Evolutionary conservation across 2,888 invertebrate genomes (phyloP).

Genomic region (Megaustenia siamemsis): DNA sequence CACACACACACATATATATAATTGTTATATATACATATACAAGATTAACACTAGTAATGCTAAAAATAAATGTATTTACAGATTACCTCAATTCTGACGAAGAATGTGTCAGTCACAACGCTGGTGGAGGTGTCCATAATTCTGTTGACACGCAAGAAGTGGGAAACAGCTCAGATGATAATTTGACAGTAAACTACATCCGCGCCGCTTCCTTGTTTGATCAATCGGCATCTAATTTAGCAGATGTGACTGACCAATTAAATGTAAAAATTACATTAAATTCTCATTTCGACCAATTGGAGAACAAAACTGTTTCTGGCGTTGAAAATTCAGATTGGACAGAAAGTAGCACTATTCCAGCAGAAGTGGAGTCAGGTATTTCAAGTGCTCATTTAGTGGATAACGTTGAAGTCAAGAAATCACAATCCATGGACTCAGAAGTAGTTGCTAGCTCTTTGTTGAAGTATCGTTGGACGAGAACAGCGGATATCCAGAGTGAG

Average conservation of each 20-base stretch:
- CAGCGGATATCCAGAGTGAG: conserved; percentile 59
- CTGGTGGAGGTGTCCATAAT: not conserved
- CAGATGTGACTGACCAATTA: not conserved
- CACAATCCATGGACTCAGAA: conserved; percentile 6
- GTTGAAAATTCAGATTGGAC: not conserved
- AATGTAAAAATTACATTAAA: not conserved
- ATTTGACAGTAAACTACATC: not conserved
- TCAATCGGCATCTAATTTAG: not conserved
- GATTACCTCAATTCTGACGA: not conserved
- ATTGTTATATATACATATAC: too few relatives aligned
- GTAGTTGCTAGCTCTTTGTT: conserved; percentile 58
- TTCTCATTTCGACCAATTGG: not conserved
- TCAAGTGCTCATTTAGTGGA: not conserved
- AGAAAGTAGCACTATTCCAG: not conserved
- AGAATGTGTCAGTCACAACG: not conserved
- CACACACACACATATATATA: too few relatives aligned
- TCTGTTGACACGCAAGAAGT: not conserved
- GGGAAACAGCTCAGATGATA: not conserved
- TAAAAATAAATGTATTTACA: not conserved
- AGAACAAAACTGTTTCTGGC: not conserved
- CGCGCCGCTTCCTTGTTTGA: not conserved
- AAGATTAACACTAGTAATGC: too few relatives aligned
- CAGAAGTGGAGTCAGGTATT: not conserved
- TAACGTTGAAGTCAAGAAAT: not conserved
- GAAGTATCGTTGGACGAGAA: conserved; percentile 70